Base-by-base conservation (phyloP, 2,888 invertebrate species). In the Pogonocherus hispidulus region DNA sequence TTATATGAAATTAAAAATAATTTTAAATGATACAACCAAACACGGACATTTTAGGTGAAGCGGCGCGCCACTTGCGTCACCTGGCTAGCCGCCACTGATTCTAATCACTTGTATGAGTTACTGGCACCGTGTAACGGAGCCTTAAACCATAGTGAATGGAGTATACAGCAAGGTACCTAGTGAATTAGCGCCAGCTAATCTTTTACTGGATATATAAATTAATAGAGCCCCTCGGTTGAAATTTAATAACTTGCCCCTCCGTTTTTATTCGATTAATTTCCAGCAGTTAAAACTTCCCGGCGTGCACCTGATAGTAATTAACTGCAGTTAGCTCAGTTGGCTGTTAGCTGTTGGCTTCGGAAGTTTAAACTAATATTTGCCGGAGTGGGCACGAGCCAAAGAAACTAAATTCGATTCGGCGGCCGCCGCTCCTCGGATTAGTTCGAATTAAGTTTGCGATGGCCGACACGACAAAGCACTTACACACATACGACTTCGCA, bases 401-500 rank as follows among this genome's bases (percentile, higher is more conserved):
- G 56, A 56, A 56, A 57, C 64, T 56, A 37, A 47, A 64, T 57
- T 37, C 23, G 55, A 64, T 44, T 27, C 41, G 16, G 64, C 54
- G 47, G 23, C n/a, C n/a, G n/a, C 20, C 19, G 46, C 19, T 62
- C 14, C 35, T 20, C 18, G 27, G 37, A 62, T 62, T 62, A 62
- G 59, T 56, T 63, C 54, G 62, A 63, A 56, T 59, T 56, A 54
- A 55, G 49, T 56, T 35, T 54, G 46, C 23, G 37, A 23, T n/a
- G 52, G 19, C 44, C 18, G 59, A 67, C 67, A 67, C 63, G 67
- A 67, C 63, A 67, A 67, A 67, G 67, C 67, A 63, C 63, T 67
- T 67, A 67, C 46, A 67, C 51, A 56, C 56, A 67, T 27, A 63
- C 55, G 52, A 52, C 54, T 63, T 44, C 16, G 44, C 56, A 47